Base-by-base conservation (phyloP, 2,797 vertebrate genomes). In the Pseudopleuronectes americanus region DNA sequence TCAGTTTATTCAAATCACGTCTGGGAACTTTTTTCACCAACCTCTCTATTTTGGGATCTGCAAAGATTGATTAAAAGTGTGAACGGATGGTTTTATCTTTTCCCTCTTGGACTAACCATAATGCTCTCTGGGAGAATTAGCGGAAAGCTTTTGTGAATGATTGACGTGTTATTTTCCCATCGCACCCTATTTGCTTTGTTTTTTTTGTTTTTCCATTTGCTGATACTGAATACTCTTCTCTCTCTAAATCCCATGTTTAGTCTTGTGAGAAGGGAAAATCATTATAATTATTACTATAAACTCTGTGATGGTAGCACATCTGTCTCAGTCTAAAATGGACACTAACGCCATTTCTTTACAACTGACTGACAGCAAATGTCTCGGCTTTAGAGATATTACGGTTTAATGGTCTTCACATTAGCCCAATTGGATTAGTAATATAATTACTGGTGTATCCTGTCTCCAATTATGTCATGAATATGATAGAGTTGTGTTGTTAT, bases 51-150 rank as follows among this genome's bases (percentile, higher is more conserved):
- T 54, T 3, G 31, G 21, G 17, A 64, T 63, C 41, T 47, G 53
- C 54, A 88, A 64, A 80, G 64, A 65, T 57, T 63, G 56, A 59
- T 64, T 38, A 24, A 1, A 49, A 48, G 63, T 76, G 43, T 70
- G 55, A 60, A 51, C 57, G 28, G 24, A 83, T 73, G 69, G 64
- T 80, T 81, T 78, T 61, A 76, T 80, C 24, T 49, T 64, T 70
- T 60, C 58, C 74, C 48, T 54, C 54, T 58, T 63, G 33, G 22
- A n/a, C 33, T 26, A 31, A 21, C 43, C 1, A 1, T 38, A 52
- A 76, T 73, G 38, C 33, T 54, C 60, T 71, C 54, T 22, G 43
- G n/a, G 49, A 68, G 56, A 77, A 71, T 80, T 68, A 68, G 57
- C 31, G 21, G 45, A 71, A 48, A 67, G 67, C 58, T 56, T 77